phyloP scores from a whole-genome alignment of 2,113 vertebrate genomes.

The Cranoglanis bouderius region DNA sequence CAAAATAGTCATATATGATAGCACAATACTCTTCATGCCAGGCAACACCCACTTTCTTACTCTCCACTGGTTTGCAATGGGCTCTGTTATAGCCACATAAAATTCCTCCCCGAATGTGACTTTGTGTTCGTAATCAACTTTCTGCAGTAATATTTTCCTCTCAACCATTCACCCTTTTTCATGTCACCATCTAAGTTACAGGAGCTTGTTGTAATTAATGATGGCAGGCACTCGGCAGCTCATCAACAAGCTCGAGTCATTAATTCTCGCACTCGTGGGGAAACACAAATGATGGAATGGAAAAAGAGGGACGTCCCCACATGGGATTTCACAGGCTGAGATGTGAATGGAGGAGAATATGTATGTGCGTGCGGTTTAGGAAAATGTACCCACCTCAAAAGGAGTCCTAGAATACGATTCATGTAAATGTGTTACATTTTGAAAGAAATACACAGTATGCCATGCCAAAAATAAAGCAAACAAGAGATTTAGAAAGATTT shows the following conservation, averaged over 20 bases:
- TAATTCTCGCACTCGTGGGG: conserved; percentile 59
- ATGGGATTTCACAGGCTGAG: conserved; percentile 31
- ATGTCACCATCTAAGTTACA: not conserved
- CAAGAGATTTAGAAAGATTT: not conserved
- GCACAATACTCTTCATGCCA: not conserved
- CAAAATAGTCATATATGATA: not conserved
- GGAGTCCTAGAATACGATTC: not conserved
- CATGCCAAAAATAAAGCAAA: not conserved
- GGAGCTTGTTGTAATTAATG: conserved; percentile 63
- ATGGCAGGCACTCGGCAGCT: conserved; percentile 52
- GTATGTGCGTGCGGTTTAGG: not conserved
- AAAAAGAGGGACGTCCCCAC: conserved; percentile 53
- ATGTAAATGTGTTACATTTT: not conserved
- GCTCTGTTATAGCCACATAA: not conserved
- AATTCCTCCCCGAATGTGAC: not conserved
- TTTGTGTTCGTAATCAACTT: not conserved
- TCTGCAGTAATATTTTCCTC: not conserved
- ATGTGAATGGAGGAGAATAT: not conserved
- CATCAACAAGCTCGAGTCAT: conserved; percentile 62
- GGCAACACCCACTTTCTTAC: not conserved
- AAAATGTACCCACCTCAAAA: not conserved
- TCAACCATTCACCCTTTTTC: not conserved
- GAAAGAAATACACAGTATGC: not conserved
- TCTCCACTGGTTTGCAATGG: not conserved
- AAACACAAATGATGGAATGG: conserved; percentile 62